Conservation (phyloP, 2,797 vertebrate species). For the Anniella stebbinsi region DNA sequence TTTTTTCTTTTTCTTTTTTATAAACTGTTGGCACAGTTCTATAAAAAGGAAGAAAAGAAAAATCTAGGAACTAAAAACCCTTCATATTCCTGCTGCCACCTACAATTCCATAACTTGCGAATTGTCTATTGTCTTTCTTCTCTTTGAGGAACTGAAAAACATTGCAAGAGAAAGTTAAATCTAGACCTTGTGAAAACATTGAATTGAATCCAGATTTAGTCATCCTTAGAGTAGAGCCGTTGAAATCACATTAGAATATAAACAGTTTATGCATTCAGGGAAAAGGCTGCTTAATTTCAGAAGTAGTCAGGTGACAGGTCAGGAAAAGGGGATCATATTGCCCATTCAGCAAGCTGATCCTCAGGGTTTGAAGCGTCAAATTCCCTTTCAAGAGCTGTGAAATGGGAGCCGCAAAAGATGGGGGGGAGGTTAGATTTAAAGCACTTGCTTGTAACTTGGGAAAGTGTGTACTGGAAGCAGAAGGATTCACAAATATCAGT, state of each 20-base stretch:
- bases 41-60: conserved; percentile 10
- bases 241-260: background rate
- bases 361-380: no score
- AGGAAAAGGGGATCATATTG: no score
- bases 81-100: conserved; percentile 10
- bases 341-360: no score
- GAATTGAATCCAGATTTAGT: background rate
- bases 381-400: no score
- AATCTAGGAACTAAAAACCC: conserved; percentile 32
- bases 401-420: no score
- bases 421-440: no score
- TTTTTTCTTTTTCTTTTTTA: background rate
- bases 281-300: background rate
- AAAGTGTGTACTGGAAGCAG: no score
- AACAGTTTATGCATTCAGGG: background rate
- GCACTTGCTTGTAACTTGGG: no score
- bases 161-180: conserved; percentile 36
- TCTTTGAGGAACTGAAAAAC: background rate
- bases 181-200: conserved; percentile 21
- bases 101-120: background rate
- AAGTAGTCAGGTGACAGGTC: background rate
- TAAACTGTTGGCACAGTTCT: background rate
- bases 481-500: no score
- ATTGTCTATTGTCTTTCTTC: background rate
- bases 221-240: background rate